These are phyloP conservation scores for Acropora yongei DNA, from an alignment of 64 coral and sea anemone species.

Conservation along the genomic window DNA sequence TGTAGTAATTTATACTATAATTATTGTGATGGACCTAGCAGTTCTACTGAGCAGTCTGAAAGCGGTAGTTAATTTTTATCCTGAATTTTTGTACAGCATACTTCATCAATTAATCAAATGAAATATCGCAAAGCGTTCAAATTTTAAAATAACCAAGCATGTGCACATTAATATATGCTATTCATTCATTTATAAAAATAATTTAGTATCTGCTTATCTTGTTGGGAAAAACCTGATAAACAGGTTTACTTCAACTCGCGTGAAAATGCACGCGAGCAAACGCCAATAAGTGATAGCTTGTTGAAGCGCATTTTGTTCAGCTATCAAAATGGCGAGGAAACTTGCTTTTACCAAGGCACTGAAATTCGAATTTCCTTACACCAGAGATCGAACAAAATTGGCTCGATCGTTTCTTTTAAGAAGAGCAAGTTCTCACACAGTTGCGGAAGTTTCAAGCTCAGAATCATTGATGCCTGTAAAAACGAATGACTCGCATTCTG, in stretches of 20 bases:
- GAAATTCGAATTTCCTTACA: slow-evolving; percentile 19
- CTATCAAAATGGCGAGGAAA: slow-evolving; percentile 7
- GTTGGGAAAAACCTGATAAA: slow-evolving; percentile 3
- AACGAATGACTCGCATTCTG: not conserved
- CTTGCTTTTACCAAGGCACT: not conserved
- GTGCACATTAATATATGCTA: too few species aligned
- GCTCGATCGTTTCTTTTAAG: not conserved
- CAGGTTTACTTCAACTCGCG: not conserved
- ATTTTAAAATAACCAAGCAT: too few species aligned
- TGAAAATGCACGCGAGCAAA: not conserved
- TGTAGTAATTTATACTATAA: too few species aligned
- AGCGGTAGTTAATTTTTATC: too few species aligned
- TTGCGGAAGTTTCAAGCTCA: slow-evolving; percentile 19
- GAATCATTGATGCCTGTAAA: not conserved
- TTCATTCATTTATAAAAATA: too few species aligned
- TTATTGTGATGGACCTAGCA: too few species aligned
- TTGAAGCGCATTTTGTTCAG: not conserved
- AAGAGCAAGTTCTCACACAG: slow-evolving; percentile 16
- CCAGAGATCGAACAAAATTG: not conserved
- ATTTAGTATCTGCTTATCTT: too few species aligned
- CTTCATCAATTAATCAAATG: too few species aligned
- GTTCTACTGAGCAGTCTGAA: too few species aligned
- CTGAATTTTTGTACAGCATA: too few species aligned
- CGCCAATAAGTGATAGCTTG: too few species aligned
- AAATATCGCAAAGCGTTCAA: too few species aligned